Evolutionary conservation across 2,888 invertebrate genomes (phyloP).

Genomic region (Ditula angustiorana): DNA sequence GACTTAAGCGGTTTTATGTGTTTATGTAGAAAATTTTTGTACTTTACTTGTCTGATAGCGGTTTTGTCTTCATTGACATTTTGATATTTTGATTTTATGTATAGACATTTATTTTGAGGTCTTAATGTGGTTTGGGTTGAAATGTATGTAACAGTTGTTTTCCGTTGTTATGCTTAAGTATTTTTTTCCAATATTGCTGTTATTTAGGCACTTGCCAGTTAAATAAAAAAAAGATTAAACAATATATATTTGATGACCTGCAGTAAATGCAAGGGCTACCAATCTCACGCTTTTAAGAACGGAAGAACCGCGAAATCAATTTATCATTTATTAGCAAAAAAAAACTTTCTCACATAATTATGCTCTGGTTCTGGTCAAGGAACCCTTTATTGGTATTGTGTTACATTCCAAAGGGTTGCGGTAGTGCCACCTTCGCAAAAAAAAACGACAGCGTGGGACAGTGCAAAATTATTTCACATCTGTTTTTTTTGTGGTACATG

Average conservation of each 20-base stretch:
- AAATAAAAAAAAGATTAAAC: not conserved
- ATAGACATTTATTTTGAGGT: conserved; percentile 1
- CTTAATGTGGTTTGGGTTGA: not conserved
- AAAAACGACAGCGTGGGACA: conserved; percentile 77
- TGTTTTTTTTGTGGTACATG: conserved; percentile 38
- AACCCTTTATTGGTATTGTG: conserved; percentile 73
- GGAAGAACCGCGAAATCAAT: conserved; percentile 48
- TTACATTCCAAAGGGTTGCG: conserved; percentile 70
- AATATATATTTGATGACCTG: conserved; percentile 6
- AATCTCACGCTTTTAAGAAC: conserved; percentile 30
- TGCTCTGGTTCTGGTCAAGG: conserved; percentile 80
- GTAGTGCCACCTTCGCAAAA: conserved; percentile 66
- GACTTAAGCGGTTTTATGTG: conserved; percentile 8
- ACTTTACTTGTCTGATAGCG: conserved; percentile 11
- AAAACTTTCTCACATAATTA: conserved; percentile 63
- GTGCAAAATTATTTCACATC: conserved; percentile 39
- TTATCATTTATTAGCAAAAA: conserved; percentile 58
- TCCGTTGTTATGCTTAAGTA: too few species aligned
- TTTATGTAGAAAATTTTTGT: too few species aligned
- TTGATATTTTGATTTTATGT: not conserved
- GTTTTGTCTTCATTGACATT: conserved; percentile 9
- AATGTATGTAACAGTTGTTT: not conserved
- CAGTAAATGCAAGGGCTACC: conserved; percentile 7
- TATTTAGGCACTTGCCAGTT: not conserved
- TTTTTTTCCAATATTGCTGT: too few species aligned